phyloP scores from a whole-genome alignment of 2,113 vertebrate genomes.

The Myotis brandtii region DNA sequence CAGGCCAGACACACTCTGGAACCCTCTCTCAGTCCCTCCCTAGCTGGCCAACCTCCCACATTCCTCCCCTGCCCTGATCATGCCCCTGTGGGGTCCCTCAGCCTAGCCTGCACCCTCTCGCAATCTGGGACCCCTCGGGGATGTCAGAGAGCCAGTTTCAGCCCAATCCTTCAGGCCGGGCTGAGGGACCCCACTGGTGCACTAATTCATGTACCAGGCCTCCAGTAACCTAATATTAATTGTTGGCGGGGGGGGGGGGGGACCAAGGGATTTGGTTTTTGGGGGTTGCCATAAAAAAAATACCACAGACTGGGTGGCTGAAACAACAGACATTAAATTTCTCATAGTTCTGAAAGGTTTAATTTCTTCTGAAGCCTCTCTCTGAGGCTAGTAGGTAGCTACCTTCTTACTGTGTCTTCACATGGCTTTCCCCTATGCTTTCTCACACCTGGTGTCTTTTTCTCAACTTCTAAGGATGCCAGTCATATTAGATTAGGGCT shows the following conservation, averaged over 20 bases:
- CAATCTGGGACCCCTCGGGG: no score
- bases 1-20: no score
- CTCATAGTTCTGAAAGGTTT: neutral
- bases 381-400: fast-evolving
- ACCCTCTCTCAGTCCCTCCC: no score
- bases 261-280: neutral
- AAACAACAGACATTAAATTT: neutral
- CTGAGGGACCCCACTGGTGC: no score
- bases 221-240: neutral
- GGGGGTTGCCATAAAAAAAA: neutral
- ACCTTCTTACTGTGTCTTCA: neutral
- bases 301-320: neutral
- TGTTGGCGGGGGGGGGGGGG: neutral
- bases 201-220: no score
- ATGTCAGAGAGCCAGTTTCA: no score
- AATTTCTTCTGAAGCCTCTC: neutral
- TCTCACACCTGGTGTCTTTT: neutral
- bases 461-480: neutral
- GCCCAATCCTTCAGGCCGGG: no score
- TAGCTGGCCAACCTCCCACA: no score
- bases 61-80: no score
- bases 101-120: no score
- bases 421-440: neutral
- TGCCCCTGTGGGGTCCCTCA: no score
- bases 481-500: no score